phyloP scores from a whole-genome alignment of 2,888 invertebrate species.

The Drosophila recens region DNA sequence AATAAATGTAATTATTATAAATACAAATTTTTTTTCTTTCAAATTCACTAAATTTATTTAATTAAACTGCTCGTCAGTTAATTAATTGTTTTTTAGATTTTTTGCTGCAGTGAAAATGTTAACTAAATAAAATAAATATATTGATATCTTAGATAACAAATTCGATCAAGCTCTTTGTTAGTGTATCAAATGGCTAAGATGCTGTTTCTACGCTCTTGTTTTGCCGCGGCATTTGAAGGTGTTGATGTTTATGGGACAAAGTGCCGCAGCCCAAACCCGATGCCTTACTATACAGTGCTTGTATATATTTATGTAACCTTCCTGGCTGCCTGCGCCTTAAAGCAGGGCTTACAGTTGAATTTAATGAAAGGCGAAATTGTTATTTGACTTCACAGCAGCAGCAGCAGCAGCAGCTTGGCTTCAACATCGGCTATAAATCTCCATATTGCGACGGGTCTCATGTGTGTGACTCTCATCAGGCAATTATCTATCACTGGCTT shows the following conservation, averaged over 20 bases:
- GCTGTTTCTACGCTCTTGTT: constrained; percentile 34
- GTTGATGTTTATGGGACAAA: constrained; percentile 71
- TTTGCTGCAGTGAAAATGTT: not conserved
- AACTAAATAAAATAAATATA: not conserved
- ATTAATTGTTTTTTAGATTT: not conserved
- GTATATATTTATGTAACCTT: constrained; percentile 22
- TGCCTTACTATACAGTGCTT: not conserved
- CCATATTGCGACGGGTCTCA: constrained; percentile 59
- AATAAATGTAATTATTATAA: no score
- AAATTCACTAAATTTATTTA: not conserved
- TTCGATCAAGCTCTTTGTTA: not conserved
- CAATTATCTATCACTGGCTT: constrained; percentile 65
- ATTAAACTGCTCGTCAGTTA: not conserved
- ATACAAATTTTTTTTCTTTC: not conserved
- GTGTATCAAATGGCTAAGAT: constrained; percentile 24
- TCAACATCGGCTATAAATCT: constrained; percentile 66
- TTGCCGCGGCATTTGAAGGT: constrained; percentile 59
- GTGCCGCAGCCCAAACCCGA: constrained; percentile 33
- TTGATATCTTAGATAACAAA: not conserved
- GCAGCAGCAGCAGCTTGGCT: constrained; percentile 26
- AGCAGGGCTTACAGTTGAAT: constrained; percentile 57
- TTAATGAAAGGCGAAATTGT: constrained; percentile 76
- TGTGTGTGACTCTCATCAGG: constrained; percentile 52
- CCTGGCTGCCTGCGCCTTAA: constrained; percentile 46
- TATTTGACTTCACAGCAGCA: constrained; percentile 64